phyloP scores from a whole-genome alignment of 2,888 invertebrate genomes.

The Drosophila falleni region DNA sequence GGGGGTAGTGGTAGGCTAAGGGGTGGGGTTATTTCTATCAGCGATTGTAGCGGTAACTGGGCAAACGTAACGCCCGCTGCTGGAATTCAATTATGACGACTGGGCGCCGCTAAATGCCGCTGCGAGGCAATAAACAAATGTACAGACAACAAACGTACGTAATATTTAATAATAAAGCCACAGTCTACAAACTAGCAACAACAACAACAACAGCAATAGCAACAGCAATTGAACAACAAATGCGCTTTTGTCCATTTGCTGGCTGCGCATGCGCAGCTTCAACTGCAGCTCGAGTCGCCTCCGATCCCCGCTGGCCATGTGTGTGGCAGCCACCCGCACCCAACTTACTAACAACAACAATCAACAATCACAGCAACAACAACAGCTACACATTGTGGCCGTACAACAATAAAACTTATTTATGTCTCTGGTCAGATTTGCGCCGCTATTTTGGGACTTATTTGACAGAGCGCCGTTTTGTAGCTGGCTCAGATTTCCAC shows the following conservation, averaged over 20 bases:
- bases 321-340: slow-evolving; percentile 45
- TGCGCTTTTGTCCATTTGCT: slow-evolving; percentile 45
- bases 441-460: slow-evolving; percentile 78
- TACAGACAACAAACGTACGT: slow-evolving; percentile 74
- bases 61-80: slow-evolving; percentile 77
- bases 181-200: slow-evolving; percentile 27
- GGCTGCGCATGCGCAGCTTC: slow-evolving; percentile 54
- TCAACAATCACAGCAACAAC: slow-evolving; percentile 18
- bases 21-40: slow-evolving; percentile 28
- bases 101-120: slow-evolving; percentile 61
- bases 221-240: slow-evolving; percentile 30
- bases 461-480: slow-evolving; percentile 78
- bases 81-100: slow-evolving; percentile 83
- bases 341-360: slow-evolving; percentile 30
- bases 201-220: slow-evolving; percentile 31
- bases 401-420: slow-evolving; percentile 80
- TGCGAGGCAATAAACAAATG: slow-evolving; percentile 76
- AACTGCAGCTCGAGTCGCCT: slow-evolving; percentile 38
- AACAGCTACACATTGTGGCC: slow-evolving; percentile 15
- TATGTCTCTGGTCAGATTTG: slow-evolving; percentile 80
- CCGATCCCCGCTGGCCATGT: slow-evolving; percentile 61
- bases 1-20: background rate
- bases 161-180: slow-evolving; percentile 77
- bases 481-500: slow-evolving; percentile 69
- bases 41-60: slow-evolving; percentile 60